Base-by-base conservation (phyloP, 2,888 invertebrate species). In the Stomorhina lunata region DNA sequence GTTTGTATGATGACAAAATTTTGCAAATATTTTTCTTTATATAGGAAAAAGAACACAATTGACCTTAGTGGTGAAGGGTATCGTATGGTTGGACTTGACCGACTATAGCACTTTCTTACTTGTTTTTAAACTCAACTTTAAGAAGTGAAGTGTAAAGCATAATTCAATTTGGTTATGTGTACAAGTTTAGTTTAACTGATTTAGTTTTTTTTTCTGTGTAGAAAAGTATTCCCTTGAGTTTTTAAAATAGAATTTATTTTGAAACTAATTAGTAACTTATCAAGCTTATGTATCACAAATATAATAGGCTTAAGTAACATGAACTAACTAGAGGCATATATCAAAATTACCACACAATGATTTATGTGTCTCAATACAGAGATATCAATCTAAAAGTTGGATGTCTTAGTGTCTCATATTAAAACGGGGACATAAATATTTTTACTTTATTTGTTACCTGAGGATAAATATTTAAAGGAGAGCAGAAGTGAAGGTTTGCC, bases 321-420 rank as follows among this genome's bases (percentile, higher is more conserved):
- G 25, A 48, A 48, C 48, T 48, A 22, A n/a, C 4, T 20, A 45
- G 45, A n/a, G n/a, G n/a, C n/a, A n/a, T 22, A 61, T 2, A 40
- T 12, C 15, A 37, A 25, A 22, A n/a, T 17, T n/a, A 29, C 37
- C 34, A 37, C 43, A 22, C 10, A 12, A 66, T 75, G 55, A 66
- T 55, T 66, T 45, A 76, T 76, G 57, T 50, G 57, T 45, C 55
- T 65, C 65, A 20, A 48, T 17, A 57, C 12, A 45, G 27, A 17
- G 32, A 66, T 66, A 66, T 66, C 10, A 37, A 48, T 66, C 57
- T 59, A 15, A 37, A 43, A 75, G 32, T 12, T n/a, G n/a, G n/a
- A 43, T 75, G 27, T 65, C 9, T 48, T 25, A 53, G 59, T 77
- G 50, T 53, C 29, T 34, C 48, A 61, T 50, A 50, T 40, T n/a